Evolutionary conservation across 2,797 vertebrate genomes (phyloP), one percentile per base, ranked within the genome.

Genomic region (Synaphobranchus kaupii): DNA sequence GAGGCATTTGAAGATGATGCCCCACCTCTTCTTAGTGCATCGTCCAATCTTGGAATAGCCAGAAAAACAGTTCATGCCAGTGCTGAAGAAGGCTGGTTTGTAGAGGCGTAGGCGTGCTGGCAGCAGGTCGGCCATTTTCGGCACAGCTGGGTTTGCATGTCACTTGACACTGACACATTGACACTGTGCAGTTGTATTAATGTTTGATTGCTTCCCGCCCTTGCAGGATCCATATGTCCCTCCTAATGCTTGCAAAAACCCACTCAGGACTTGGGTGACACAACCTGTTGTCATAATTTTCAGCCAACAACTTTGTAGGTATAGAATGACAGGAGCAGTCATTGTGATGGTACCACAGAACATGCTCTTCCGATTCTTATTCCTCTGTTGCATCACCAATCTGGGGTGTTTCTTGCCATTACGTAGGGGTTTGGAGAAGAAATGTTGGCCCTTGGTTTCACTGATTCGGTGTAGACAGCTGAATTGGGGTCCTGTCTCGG

Each of bases 271-370:
- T 15, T 17, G 4, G 15, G 56, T 17, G 56, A 58, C 15, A 54
- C 52, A 54, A 54, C 15, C 52, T 54, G 39, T 39, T 39, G 63
- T 90, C 87, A 66, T 52, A 86, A 25, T 88, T 10, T 71, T 88
- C 28, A 13, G 87, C 85, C 1, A 85, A 2, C 10, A 87, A 50
- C 50, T 84, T 90, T 39, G 54, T 90, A 4, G 34, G 34, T 22
- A 81, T 2, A 1, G 7, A 44, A 20, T 81, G 25, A 58, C 56
- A 58, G 17, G 56, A 58, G 34, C 39, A 81, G 34, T 7, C 25
- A 39, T 17, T 58, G 56, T 54, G 10, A 58, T 58, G 17, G 56
- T 15, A 58, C 17, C 56, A 58, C 13, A 58, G 56, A 58, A 54
- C 10, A 12, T 58, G 17, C 17, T 58, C 17, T 58, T 58, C 56